Evolutionary conservation across 2,888 invertebrate genomes (phyloP).

Genomic region (Dasysyrphus albostriatus): DNA sequence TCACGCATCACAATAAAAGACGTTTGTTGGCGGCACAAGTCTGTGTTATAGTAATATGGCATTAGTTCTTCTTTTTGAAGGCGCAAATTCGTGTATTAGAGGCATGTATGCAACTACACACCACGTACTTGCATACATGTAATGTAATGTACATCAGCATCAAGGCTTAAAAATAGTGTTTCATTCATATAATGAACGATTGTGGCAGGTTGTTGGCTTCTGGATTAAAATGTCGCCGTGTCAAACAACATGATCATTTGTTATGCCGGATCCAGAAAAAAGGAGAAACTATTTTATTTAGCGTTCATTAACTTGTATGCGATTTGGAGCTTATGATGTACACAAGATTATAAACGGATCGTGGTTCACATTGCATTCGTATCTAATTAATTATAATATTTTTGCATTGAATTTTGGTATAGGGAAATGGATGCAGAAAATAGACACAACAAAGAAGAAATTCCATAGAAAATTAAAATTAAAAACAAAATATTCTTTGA

Average conservation of each 20-base stretch:
- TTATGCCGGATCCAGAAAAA: slow-evolving; percentile 65
- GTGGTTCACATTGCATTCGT: slow-evolving; percentile 35
- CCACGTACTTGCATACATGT: too few relatives aligned
- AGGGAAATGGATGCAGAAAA: neutral
- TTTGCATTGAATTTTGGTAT: neutral
- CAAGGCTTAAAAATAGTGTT: slow-evolving; percentile 61
- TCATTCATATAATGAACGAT: slow-evolving; percentile 74
- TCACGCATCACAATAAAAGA: slow-evolving; percentile 59
- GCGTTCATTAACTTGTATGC: slow-evolving; percentile 30
- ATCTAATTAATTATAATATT: slow-evolving; percentile 54
- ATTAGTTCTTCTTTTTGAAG: neutral
- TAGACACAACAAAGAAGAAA: neutral
- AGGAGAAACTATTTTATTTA: slow-evolving; percentile 54
- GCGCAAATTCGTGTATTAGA: slow-evolving; percentile 34
- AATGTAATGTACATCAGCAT: too few relatives aligned
- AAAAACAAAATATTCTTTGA: too few relatives aligned
- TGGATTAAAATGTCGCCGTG: slow-evolving; percentile 76
- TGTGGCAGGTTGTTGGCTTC: slow-evolving; percentile 76
- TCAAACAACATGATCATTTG: slow-evolving; percentile 73
- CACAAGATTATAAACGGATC: slow-evolving; percentile 57
- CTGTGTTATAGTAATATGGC: neutral
- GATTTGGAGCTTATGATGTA: neutral
- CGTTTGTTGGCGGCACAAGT: slow-evolving; percentile 12
- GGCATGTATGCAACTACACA: neutral
- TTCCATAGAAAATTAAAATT: neutral